Base-by-base conservation (phyloP, 2,888 invertebrate genomes). In the Palloptera scutellata region DNA sequence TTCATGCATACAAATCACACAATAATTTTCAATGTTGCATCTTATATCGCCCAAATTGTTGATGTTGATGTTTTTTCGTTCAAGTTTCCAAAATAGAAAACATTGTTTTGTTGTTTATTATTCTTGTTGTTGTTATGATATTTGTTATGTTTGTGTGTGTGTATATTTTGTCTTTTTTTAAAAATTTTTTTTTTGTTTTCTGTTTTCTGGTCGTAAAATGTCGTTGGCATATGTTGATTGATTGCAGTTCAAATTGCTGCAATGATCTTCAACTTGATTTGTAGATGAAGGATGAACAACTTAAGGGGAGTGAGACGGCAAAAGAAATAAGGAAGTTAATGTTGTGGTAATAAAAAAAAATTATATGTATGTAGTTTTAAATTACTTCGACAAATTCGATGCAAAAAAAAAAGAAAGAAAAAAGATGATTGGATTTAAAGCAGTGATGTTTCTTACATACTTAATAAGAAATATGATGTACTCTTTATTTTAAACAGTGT, bases 221-320 rank as follows among this genome's bases (percentile, higher is more conserved):
- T 60, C 41, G 60, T 45, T 60, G 58, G 19, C 58, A 58, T n/a
- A 45, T n/a, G 45, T 63, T 63, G 63, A 63, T 43, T 63, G 55
- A 63, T 63, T 54, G 55, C 13, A 55, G 13, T 63, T 45, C 43
- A 55, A 63, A 63, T 63, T 54, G 55, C 43, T 17, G 12, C 15
- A 19, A 55, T 63, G 63, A 54, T 63, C 55, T 63, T 63, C 63
- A 63, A 55, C 63, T 63, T 63, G 55, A 61, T 20, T 40, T 13
- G 30, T 13, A 48, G 15, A 15, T 30, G 54, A 19, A 48, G 48
- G 12, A 15, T 12, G 12, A 15, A 48, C 3, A 2, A 48, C 12
- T 5, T 4, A 48, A 48, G 48, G 48, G 48, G 48, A 48, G 8
- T 5, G 8, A 48, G 48, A 48, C 1, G 8, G 8, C 48, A 15